A percentile compares a stretch with the other conserved stretches of the same genome.
Evolutionary conservation across 37 sponge, comb jelly and placozoan genomes (phyloP).

Genomic region (Crambe crambe): DNA sequence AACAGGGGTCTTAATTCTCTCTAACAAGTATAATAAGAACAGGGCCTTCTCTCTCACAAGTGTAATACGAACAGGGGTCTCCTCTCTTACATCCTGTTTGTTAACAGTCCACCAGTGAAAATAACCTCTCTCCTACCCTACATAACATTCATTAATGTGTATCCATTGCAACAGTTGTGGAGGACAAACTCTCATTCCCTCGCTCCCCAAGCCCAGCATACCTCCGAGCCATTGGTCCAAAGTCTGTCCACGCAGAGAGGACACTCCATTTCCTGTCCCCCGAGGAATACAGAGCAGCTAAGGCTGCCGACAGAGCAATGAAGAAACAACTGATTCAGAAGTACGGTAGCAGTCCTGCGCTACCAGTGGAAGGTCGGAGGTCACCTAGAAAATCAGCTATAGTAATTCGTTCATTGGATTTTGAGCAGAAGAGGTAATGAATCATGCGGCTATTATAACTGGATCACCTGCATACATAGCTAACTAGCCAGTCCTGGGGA

Average conservation of each 20-base stretch:
- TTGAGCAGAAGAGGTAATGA: neutral
- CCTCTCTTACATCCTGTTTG: too few species aligned
- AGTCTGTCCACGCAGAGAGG: slow-evolving; percentile 53
- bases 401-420: slow-evolving; percentile 2
- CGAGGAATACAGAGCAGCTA: slow-evolving; percentile 53
- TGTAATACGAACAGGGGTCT: too few species aligned
- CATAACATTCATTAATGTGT: too few species aligned
- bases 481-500: too few species aligned
- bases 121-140: too few species aligned
- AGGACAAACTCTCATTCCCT: slow-evolving; percentile 1
- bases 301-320: neutral
- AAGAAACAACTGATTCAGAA: slow-evolving; percentile 9
- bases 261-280: slow-evolving; percentile 67
- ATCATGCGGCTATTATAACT: too few species aligned
- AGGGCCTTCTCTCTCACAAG: too few species aligned
- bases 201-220: neutral
- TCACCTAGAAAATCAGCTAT: slow-evolving; percentile 1
- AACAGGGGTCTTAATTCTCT: too few species aligned
- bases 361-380: neutral
- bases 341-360: neutral
- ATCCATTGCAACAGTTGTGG: neutral
- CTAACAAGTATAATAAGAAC: too few species aligned
- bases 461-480: too few species aligned
- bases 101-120: too few species aligned
- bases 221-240: slow-evolving; percentile 76